phyloP scores from a whole-genome alignment of 2,797 vertebrate genomes.

The Denticeps clupeoides region DNA sequence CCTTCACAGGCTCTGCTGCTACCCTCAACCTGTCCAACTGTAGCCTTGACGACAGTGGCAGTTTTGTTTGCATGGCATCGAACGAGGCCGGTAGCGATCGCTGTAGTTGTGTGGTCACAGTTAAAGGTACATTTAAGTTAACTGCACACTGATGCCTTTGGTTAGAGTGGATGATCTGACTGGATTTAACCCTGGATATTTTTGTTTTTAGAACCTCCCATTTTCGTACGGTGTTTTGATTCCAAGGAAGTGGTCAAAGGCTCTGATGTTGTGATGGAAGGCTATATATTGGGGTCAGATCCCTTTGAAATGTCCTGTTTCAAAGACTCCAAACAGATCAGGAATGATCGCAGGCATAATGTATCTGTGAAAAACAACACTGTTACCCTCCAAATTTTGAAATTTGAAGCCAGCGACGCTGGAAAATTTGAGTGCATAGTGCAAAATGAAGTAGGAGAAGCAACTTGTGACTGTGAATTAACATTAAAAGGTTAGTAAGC shows the following conservation, averaged over 20 bases:
- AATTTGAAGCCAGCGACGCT: constrained; percentile 71
- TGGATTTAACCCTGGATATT: no score
- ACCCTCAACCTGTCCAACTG: constrained; percentile 60
- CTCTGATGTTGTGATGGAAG: constrained; percentile 77
- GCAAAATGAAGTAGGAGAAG: constrained; percentile 82
- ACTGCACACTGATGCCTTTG: no score
- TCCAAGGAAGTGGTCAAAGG: constrained; percentile 84
- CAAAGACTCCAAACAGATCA: constrained; percentile 77
- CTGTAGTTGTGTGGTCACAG: constrained; percentile 74
- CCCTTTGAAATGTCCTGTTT: constrained; percentile 84
- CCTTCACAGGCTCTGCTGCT: constrained; percentile 59
- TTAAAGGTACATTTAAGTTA: constrained; percentile 81
- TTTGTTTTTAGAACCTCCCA: constrained; percentile 82
- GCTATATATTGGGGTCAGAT: constrained; percentile 75
- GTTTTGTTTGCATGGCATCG: constrained; percentile 82
- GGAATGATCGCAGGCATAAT: constrained; percentile 84
- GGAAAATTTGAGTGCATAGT: constrained; percentile 83
- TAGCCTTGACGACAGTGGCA: constrained; percentile 72
- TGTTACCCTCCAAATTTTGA: constrained; percentile 76
- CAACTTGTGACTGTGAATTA: constrained; percentile 73
- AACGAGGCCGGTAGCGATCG: constrained; percentile 87
- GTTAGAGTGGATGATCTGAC: background rate
- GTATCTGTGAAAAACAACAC: constrained; percentile 72
- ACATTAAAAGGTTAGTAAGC: constrained; percentile 83
- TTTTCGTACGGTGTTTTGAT: constrained; percentile 82